Evolutionary conservation across 2,888 invertebrate species (phyloP).

Genomic region (Hermaeophaga mercurialis): DNA sequence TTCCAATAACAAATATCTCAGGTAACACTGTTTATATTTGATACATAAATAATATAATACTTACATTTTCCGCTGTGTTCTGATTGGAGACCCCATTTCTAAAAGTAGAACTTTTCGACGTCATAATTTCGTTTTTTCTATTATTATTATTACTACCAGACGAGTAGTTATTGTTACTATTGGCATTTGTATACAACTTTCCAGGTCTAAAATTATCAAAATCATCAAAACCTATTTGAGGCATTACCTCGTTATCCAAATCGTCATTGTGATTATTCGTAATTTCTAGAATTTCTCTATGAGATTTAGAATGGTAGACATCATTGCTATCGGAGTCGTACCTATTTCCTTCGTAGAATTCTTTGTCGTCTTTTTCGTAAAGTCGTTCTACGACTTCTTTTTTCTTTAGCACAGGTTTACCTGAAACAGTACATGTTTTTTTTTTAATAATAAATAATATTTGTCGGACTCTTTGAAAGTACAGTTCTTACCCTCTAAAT

Average conservation of each 20-base stretch:
- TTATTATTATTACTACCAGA: constrained; percentile 1
- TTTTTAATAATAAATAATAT: too few relatives aligned
- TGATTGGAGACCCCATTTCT: background rate
- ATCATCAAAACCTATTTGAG: constrained; percentile 54
- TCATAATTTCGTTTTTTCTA: background rate
- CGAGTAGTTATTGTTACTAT: constrained; percentile 8
- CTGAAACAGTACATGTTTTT: background rate
- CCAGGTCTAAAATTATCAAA: constrained; percentile 34
- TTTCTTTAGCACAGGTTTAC: constrained; percentile 53
- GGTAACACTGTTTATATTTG: too few relatives aligned
- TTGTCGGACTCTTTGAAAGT: too few relatives aligned
- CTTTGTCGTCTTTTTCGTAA: constrained; percentile 53
- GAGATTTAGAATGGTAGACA: constrained; percentile 29
- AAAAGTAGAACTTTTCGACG: background rate
- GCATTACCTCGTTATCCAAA: constrained; percentile 59
- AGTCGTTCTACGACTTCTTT: constrained; percentile 52
- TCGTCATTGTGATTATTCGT: constrained; percentile 57
- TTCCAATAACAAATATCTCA: too few relatives aligned
- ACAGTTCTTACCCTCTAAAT: too few relatives aligned
- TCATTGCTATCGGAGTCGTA: constrained; percentile 42
- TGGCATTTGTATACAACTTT: constrained; percentile 1
- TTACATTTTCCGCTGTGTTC: constrained; percentile 8
- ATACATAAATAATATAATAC: constrained; percentile 4
- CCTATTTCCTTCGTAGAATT: constrained; percentile 50
- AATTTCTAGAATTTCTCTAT: constrained; percentile 52